Evolutionary conservation across 1,140 invertebrate species (phyloP).

Genomic region (Aphidius gifuensis): DNA sequence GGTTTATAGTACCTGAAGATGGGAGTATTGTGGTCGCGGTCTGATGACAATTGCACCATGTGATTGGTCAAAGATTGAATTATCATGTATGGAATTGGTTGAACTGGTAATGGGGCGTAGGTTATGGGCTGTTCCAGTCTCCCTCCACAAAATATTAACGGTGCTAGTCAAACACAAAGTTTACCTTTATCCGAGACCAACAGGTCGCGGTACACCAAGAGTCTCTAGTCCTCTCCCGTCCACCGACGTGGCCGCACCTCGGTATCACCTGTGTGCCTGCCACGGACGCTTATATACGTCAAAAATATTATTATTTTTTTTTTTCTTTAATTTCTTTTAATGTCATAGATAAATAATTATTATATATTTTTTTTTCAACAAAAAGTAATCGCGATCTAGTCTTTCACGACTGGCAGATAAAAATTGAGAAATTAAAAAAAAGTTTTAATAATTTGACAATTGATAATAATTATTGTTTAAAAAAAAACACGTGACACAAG

Average conservation of each 20-base stretch:
- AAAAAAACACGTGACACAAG: too few relatives aligned
- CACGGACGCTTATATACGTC: slow-evolving; percentile 21
- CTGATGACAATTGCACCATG: not conserved
- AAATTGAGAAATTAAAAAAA: too few relatives aligned
- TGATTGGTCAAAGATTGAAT: not conserved
- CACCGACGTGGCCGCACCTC: slow-evolving; percentile 50
- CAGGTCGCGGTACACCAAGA: slow-evolving; percentile 41
- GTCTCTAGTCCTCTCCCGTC: slow-evolving; percentile 51
- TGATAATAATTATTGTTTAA: too few relatives aligned
- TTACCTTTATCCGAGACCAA: slow-evolving; percentile 38
- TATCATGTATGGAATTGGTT: not conserved
- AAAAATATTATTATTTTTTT: not conserved
- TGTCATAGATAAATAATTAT: not conserved
- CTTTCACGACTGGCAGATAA: too few relatives aligned
- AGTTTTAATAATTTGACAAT: too few relatives aligned
- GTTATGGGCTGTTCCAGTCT: not conserved
- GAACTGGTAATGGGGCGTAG: not conserved
- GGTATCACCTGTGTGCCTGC: slow-evolving; percentile 29
- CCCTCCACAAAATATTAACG: slow-evolving; percentile 1
- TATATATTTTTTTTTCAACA: too few relatives aligned
- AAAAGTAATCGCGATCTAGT: too few relatives aligned
- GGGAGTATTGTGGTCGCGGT: not conserved
- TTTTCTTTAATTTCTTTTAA: not conserved
- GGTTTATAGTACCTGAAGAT: too few relatives aligned
- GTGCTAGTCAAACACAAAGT: not conserved